Evolutionary conservation across 2,888 invertebrate species (phyloP).

Genomic region (Drosophila paramelanica): DNA sequence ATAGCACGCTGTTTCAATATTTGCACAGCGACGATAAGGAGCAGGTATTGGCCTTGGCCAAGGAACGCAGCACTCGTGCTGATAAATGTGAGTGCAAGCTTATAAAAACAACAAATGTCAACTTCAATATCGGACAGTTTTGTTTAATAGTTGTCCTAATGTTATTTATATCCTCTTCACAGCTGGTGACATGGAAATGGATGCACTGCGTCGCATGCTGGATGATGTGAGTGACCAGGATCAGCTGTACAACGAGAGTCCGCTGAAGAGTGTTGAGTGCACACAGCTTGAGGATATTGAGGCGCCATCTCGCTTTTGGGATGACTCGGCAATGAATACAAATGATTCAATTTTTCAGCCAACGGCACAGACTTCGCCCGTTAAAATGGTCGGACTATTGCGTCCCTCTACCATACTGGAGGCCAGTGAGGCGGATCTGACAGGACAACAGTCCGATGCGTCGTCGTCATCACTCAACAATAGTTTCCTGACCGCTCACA

Average conservation of each 20-base stretch:
- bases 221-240: constrained; percentile 60
- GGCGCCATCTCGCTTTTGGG: constrained; percentile 83
- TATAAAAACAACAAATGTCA: no score
- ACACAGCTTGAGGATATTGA: constrained; percentile 84
- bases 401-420: constrained; percentile 84
- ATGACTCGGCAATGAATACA: constrained; percentile 60
- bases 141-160: no score
- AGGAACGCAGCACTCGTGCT: constrained; percentile 39
- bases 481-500: constrained; percentile 75
- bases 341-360: constrained; percentile 44
- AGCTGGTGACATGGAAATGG: constrained; percentile 66
- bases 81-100: constrained; percentile 35
- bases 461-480: constrained; percentile 63
- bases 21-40: constrained; percentile 73
- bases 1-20: constrained; percentile 83
- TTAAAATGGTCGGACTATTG: constrained; percentile 83
- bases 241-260: constrained; percentile 65
- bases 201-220: constrained; percentile 73
- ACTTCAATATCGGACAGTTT: no score
- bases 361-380: constrained; percentile 77
- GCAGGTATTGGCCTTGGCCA: constrained; percentile 59
- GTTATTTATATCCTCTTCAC: background rate
- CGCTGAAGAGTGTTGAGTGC: constrained; percentile 67
- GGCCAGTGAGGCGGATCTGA: constrained; percentile 67
- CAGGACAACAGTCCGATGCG: constrained; percentile 37